Conservation (phyloP, 2,797 vertebrate genomes). For the Silurus lanzhouensis region DNA sequence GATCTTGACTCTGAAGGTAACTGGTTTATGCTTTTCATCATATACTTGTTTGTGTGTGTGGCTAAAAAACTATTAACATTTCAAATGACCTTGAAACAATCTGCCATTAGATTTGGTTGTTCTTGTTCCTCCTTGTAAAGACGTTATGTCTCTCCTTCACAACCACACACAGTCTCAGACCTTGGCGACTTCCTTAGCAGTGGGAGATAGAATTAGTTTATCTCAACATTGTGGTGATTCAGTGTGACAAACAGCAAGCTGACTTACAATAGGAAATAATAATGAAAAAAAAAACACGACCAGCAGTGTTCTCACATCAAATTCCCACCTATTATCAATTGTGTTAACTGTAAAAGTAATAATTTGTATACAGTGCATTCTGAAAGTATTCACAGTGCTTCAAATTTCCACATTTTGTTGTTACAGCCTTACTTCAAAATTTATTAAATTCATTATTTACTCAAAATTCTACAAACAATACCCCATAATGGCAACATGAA, state of each 20-base stretch:
- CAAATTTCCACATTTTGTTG: not conserved
- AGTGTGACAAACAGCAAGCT: slow-evolving; percentile 4
- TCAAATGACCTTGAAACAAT: not conserved
- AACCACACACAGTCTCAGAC: slow-evolving; percentile 27
- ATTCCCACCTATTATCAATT: not conserved
- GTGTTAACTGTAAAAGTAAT: not conserved
- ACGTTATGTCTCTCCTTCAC: slow-evolving; percentile 3
- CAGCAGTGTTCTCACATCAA: not conserved
- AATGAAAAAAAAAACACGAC: not conserved
- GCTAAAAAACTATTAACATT: not conserved
- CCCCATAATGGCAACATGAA: no score
- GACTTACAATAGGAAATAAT: not conserved
- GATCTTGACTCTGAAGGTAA: slow-evolving; percentile 6
- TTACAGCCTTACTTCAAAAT: no score
- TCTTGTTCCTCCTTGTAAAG: slow-evolving; percentile 14
- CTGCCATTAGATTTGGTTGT: slow-evolving; percentile 1
- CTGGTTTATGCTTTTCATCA: not conserved
- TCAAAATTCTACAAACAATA: no score
- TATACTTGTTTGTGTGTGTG: not conserved
- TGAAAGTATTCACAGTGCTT: not conserved
- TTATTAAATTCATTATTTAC: no score
- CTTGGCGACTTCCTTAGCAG: slow-evolving; percentile 22
- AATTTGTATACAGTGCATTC: not conserved
- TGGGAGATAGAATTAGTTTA: slow-evolving; percentile 34
- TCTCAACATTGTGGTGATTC: slow-evolving; percentile 12